Conservation (phyloP, 2,888 invertebrate species). For the Ennomos quercinarius region DNA sequence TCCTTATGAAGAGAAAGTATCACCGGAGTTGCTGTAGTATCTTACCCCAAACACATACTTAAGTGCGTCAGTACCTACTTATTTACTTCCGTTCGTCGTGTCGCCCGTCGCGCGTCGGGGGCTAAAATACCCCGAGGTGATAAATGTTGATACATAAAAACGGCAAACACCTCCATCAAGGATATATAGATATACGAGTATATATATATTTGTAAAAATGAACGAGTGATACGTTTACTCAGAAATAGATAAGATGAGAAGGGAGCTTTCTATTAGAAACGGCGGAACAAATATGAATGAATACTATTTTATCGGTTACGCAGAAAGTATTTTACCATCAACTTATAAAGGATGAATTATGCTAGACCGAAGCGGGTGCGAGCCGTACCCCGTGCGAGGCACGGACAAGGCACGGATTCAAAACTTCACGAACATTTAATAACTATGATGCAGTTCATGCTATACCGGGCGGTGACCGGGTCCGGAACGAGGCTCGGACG, state of each 20-base stretch:
- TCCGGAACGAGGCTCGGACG: too few species aligned
- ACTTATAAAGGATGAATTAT: too few species aligned
- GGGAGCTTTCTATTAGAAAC: too few species aligned
- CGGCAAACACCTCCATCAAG: conserved; percentile 28
- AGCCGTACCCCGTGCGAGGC: too few species aligned
- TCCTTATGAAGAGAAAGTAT: conserved; percentile 18
- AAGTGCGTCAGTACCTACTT: conserved; percentile 22
- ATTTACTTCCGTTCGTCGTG: conserved; percentile 23
- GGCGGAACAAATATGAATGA: too few species aligned
- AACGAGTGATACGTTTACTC: conserved; percentile 2
- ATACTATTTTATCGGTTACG: too few species aligned
- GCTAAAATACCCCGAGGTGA: conserved; percentile 30
- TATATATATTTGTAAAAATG: conserved; percentile 10
- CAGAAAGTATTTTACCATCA: too few species aligned
- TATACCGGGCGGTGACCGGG: too few species aligned
- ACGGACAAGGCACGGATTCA: too few species aligned
- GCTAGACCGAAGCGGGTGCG: too few species aligned
- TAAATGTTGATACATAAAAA: conserved; percentile 28
- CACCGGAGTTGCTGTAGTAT: conserved; percentile 16
- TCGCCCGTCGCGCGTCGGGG: conserved; percentile 15
- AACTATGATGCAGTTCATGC: too few species aligned
- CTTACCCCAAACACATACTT: conserved; percentile 23
- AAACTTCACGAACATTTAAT: too few species aligned
- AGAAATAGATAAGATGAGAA: conserved; percentile 7
- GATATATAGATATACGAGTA: conserved; percentile 17